A percentile compares a stretch with the other conserved stretches of the same genome.
These are phyloP conservation scores for Myioborus miniatus DNA, from an alignment of 2,797 vertebrate genomes.

Conservation along the genomic window DNA sequence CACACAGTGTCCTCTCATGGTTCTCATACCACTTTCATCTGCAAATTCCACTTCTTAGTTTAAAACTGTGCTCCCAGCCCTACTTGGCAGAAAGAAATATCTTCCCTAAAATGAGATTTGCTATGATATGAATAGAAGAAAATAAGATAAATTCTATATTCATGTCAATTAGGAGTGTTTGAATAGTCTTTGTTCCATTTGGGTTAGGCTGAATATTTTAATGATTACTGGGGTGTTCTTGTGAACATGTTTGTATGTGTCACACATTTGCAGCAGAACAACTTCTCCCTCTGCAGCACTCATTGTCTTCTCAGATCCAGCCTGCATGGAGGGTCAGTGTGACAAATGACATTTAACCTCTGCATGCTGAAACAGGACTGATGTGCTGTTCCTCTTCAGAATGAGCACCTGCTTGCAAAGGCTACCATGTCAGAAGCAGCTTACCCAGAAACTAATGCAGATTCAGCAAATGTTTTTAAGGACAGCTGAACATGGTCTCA, in stretches of 20 bases:
- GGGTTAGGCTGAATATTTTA: not conserved
- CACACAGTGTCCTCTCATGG: accelerated
- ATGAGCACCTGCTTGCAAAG: accelerated
- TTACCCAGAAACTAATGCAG: not conserved
- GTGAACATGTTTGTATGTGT: not conserved
- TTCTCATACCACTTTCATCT: not conserved
- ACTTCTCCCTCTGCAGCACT: not conserved
- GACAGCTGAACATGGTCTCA: not conserved
- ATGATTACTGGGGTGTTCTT: not conserved
- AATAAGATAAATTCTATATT: not conserved
- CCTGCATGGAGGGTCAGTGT: accelerated
- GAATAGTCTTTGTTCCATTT: not conserved
- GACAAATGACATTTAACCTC: accelerated
- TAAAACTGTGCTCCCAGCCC: not conserved
- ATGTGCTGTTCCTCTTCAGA: not conserved
- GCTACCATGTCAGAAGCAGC: not conserved
- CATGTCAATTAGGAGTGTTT: not conserved
- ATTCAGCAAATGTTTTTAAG: not conserved
- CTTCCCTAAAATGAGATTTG: not conserved
- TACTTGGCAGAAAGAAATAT: not conserved
- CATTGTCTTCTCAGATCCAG: not conserved
- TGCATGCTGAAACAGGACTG: not conserved
- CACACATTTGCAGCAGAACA: not conserved
- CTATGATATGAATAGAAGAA: not conserved
- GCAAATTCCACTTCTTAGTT: not conserved